These are phyloP conservation scores for Lepus timidus DNA, from an alignment of 2,113 vertebrate genomes.

Conservation along the genomic window DNA sequence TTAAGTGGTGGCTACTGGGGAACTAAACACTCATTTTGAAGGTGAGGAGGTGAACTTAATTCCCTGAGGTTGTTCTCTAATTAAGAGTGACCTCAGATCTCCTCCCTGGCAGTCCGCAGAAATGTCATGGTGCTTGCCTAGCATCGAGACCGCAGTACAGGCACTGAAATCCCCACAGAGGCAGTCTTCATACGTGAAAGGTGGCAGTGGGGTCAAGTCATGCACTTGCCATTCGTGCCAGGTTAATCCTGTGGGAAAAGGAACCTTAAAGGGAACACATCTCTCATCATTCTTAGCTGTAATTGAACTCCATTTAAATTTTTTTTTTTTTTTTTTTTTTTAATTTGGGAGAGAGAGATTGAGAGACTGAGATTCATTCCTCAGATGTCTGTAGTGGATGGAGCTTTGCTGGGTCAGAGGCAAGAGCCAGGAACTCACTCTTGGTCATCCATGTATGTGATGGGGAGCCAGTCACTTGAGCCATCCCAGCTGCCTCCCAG, in stretches of 20 bases:
- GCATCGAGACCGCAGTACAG: fast-evolving
- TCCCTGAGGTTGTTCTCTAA: neutral
- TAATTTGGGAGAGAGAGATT: no score
- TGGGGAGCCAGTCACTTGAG: no score
- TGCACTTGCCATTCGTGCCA: neutral
- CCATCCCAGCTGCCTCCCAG: no score
- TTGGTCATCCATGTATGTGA: no score
- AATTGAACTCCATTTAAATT: neutral
- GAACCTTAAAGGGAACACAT: neutral
- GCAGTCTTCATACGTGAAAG: neutral
- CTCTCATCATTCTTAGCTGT: neutral
- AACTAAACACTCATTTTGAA: conserved; percentile 6
- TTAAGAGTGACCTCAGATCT: neutral
- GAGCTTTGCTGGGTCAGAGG: no score
- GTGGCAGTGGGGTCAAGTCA: neutral
- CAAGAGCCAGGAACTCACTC: no score
- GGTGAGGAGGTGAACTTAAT: neutral
- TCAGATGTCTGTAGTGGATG: no score
- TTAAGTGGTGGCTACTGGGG: neutral
- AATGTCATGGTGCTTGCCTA: neutral
- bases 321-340: no score
- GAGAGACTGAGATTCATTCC: no score
- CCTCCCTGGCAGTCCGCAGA: neutral
- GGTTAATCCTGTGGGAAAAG: neutral
- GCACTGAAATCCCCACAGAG: fast-evolving